Conservation (phyloP, 2,797 vertebrate species). For the Megalops cyprinoides region DNA sequence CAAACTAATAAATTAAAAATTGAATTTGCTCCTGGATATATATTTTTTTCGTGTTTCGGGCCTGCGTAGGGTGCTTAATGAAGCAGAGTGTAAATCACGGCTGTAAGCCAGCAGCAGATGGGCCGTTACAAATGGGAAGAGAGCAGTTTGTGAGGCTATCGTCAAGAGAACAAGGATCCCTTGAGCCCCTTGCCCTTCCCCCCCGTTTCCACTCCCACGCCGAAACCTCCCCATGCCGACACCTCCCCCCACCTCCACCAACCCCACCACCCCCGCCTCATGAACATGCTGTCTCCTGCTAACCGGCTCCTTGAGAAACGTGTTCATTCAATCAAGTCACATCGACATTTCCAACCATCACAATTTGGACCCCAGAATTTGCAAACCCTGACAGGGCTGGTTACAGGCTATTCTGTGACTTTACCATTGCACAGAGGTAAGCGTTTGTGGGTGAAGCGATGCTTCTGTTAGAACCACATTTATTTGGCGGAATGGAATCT, state of each 20-base stretch:
- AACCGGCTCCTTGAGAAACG: too few relatives aligned
- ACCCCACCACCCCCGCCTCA: too few relatives aligned
- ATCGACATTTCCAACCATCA: too few relatives aligned
- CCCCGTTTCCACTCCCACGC: background rate
- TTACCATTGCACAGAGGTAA: background rate
- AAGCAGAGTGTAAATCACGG: constrained; percentile 2
- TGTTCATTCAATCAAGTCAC: too few relatives aligned
- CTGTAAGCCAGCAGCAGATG: background rate
- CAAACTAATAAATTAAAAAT: background rate
- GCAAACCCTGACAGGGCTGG: too few relatives aligned
- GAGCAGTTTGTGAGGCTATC: background rate
- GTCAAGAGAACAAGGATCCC: constrained; percentile 12
- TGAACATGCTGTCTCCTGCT: too few relatives aligned
- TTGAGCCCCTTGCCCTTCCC: background rate
- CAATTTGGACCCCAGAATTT: too few relatives aligned
- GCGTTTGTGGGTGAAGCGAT: background rate
- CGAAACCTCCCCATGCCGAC: background rate
- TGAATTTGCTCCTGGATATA: background rate
- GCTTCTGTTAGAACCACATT: background rate
- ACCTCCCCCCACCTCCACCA: too few relatives aligned
- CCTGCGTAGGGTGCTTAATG: constrained; percentile 8
- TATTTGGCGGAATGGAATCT: background rate
- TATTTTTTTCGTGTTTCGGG: background rate
- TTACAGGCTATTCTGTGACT: too few relatives aligned
- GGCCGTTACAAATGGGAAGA: constrained; percentile 6